Percentiles rank a stretch among this genome's conserved stretches.
Evolutionary conservation across 1,140 invertebrate genomes (phyloP).

Genomic region (Solenopsis invicta): DNA sequence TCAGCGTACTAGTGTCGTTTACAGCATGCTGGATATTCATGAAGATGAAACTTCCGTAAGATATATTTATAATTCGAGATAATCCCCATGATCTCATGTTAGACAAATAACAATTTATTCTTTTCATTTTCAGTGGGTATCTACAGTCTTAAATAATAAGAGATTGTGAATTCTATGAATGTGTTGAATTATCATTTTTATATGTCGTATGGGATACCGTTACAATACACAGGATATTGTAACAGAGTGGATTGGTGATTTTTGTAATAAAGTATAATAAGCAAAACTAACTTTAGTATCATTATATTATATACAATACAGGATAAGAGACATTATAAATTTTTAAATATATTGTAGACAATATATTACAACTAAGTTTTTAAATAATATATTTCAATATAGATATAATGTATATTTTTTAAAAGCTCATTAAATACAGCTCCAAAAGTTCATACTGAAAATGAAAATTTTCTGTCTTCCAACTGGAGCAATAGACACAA

Average conservation of each 20-base stretch:
- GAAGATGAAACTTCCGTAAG: conserved; percentile 98
- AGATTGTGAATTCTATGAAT: background rate
- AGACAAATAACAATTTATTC: background rate
- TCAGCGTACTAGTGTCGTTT: conserved; percentile 97
- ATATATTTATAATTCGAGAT: conserved; percentile 55
- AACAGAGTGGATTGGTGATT: background rate
- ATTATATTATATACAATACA: conserved; percentile 14
- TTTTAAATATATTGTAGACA: conserved; percentile 30
- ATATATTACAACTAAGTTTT: conserved; percentile 23
- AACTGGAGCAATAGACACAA: background rate
- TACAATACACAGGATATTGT: conserved; percentile 46
- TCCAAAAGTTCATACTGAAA: conserved; percentile 21
- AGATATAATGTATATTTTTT: conserved; percentile 7
- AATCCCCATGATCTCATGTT: background rate
- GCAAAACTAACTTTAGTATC: conserved; percentile 37
- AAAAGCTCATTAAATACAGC: conserved; percentile 37
- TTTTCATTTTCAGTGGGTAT: conserved; percentile 85
- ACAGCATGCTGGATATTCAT: conserved; percentile 99
- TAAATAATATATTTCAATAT: conserved; percentile 36
- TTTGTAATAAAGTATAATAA: conserved; percentile 48
- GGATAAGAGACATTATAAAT: conserved; percentile 8
- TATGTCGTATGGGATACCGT: conserved; percentile 40
- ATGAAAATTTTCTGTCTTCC: conserved; percentile 10
- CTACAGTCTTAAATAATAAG: conserved; percentile 81
- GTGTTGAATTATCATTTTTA: conserved; percentile 37